Evolutionary conservation across 2,888 invertebrate genomes (phyloP).

Genomic region (Melangyna quadrimaculata): DNA sequence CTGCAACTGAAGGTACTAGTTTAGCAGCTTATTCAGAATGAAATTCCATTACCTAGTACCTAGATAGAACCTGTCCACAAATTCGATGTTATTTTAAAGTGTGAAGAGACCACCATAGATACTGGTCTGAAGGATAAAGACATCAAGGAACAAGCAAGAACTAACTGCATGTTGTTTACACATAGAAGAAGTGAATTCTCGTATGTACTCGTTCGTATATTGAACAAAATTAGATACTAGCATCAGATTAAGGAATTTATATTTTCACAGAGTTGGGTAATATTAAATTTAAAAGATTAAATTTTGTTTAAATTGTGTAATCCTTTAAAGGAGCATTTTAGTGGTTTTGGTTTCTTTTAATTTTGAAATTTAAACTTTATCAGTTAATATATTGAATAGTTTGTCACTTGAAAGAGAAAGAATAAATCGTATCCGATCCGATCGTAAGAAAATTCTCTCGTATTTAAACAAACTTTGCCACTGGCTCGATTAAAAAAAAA

Average conservation of each 20-base stretch:
- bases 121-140: neutral
- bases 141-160: neutral
- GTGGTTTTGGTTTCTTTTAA: neutral
- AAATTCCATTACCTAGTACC: neutral
- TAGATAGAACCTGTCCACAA: constrained; percentile 2
- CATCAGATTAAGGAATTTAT: constrained; percentile 6
- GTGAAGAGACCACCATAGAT: neutral
- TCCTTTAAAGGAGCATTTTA: neutral
- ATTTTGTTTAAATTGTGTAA: neutral
- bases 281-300: constrained; percentile 3
- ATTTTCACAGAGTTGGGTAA: neutral
- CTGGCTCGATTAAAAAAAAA: no score
- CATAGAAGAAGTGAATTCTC: neutral
- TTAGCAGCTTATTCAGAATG: neutral
- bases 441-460: no score
- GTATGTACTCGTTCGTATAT: neutral
- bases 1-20: neutral
- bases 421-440: no score
- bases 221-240: neutral
- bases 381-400: no score
- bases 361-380: neutral
- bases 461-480: no score
- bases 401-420: no score
- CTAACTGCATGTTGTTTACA: neutral
- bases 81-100: constrained; percentile 9